phyloP scores from a whole-genome alignment of 2,888 invertebrate genomes.

The Lithodes maja region DNA sequence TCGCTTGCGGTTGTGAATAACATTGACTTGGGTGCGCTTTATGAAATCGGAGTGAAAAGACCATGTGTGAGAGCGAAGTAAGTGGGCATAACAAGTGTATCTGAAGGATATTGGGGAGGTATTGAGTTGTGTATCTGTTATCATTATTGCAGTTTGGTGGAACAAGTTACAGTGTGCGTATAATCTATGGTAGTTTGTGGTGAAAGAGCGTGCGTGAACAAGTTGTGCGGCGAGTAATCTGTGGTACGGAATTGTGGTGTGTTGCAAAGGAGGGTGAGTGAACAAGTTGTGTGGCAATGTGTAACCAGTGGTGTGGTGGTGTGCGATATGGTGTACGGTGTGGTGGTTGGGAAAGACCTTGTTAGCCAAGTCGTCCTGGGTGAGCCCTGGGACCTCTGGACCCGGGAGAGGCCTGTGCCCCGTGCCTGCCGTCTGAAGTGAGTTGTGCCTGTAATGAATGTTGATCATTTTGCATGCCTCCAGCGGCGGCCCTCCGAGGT shows the following conservation, averaged over 20 bases:
- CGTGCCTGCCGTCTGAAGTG: slow-evolving; percentile 69
- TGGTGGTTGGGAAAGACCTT: slow-evolving; percentile 47
- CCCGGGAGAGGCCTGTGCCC: slow-evolving; percentile 63
- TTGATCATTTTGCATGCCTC: slow-evolving; percentile 72
- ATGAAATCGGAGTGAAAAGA: neutral
- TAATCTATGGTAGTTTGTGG: too few relatives aligned
- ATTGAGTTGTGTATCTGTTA: too few relatives aligned
- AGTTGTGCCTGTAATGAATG: slow-evolving; percentile 70
- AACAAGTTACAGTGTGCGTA: too few relatives aligned
- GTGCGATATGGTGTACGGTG: slow-evolving; percentile 44
- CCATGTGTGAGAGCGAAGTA: neutral
- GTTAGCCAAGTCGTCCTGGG: slow-evolving; percentile 51
- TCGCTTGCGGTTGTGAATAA: slow-evolving; percentile 3
- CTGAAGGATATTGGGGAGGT: neutral
- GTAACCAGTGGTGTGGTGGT: neutral
- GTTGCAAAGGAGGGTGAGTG: too few relatives aligned
- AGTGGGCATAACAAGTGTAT: neutral
- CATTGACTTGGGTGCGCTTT: slow-evolving; percentile 5
- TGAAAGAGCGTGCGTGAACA: too few relatives aligned
- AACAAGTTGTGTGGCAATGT: neutral
- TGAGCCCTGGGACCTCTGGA: slow-evolving; percentile 62
- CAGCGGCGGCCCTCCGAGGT: slow-evolving; percentile 88
- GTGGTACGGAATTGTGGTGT: too few relatives aligned
- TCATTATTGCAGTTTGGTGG: too few relatives aligned
- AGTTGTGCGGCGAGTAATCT: too few relatives aligned